Conservation (phyloP, 2,888 invertebrate genomes). For the Ypsolopha sequella region DNA sequence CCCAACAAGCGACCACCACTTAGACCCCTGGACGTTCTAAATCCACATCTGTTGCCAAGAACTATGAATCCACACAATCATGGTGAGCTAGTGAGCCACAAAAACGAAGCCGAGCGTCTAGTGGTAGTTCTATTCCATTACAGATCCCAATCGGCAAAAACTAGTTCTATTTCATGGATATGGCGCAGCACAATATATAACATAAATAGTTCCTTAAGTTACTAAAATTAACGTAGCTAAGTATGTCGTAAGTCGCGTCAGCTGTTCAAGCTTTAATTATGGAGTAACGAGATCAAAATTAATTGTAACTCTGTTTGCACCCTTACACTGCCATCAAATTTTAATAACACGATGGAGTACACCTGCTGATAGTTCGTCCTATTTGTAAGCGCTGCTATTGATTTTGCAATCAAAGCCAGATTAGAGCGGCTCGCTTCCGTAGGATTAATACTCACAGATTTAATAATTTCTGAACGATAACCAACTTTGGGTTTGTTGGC, state of each 20-base stretch:
- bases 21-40: too few species aligned
- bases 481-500: neutral
- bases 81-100: slow-evolving; percentile 9
- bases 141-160: slow-evolving; percentile 9
- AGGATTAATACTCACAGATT: slow-evolving; percentile 20
- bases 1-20: neutral
- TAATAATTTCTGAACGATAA: slow-evolving; percentile 9
- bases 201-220: neutral
- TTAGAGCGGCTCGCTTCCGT: slow-evolving; percentile 33
- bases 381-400: slow-evolving; percentile 29
- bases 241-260: neutral
- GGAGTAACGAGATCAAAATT: neutral
- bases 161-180: neutral
- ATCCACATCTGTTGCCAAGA: too few species aligned
- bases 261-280: slow-evolving; percentile 1
- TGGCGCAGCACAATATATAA: neutral
- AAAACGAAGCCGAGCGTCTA: slow-evolving; percentile 28
- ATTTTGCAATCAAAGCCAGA: slow-evolving; percentile 61
- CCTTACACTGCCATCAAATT: slow-evolving; percentile 25
- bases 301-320: slow-evolving; percentile 3
- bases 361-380: slow-evolving; percentile 48
- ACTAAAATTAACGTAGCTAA: neutral
- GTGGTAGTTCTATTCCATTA: slow-evolving; percentile 29
- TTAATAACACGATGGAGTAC: slow-evolving; percentile 40
- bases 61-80: too few species aligned